Percentiles rank a stretch among this genome's conserved stretches.
These are phyloP conservation scores for Leptogaster cylindrica DNA, from an alignment of 2,888 invertebrate species.

Conservation along the genomic window DNA sequence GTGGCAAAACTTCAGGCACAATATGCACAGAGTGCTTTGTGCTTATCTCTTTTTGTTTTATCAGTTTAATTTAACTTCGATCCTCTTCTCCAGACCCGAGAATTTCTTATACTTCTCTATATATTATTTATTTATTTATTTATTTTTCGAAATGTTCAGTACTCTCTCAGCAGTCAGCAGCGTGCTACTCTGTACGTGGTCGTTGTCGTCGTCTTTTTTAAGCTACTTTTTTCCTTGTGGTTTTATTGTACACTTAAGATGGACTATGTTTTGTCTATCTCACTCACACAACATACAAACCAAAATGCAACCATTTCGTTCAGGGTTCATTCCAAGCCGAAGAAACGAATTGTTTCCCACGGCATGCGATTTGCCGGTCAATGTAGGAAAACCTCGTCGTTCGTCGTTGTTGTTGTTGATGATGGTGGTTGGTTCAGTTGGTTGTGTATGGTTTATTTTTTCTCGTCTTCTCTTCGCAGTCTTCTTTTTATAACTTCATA, in stretches of 20 bases:
- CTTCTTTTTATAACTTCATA: slow-evolving; percentile 32
- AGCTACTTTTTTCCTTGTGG: slow-evolving; percentile 26
- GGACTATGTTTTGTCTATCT: slow-evolving; percentile 11
- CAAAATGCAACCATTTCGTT: neutral
- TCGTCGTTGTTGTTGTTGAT: too few species aligned
- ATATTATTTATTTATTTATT: too few species aligned
- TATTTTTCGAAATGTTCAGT: slow-evolving; percentile 25
- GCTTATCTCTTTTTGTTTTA: slow-evolving; percentile 37
- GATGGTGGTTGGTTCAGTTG: too few species aligned
- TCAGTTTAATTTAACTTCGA: slow-evolving; percentile 28
- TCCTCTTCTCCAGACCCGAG: slow-evolving; percentile 2
- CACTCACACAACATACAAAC: neutral
- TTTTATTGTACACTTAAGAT: slow-evolving; percentile 39
- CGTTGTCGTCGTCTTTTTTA: slow-evolving; percentile 34
- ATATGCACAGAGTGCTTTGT: neutral
- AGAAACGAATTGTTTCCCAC: slow-evolving; percentile 64
- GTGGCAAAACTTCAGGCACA: slow-evolving; percentile 15
- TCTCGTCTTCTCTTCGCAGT: slow-evolving; percentile 30
- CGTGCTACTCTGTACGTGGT: slow-evolving; percentile 9
- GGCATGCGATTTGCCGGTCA: slow-evolving; percentile 64
- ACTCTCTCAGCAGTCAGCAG: slow-evolving; percentile 21
- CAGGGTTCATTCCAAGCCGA: slow-evolving; percentile 39
- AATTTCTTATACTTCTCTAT: slow-evolving; percentile 8
- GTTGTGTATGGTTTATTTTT: too few species aligned
- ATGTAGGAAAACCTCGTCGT: slow-evolving; percentile 61